These are phyloP conservation scores for Danio aesculapii DNA, from an alignment of 2,797 vertebrate species.

Conservation along the genomic window DNA sequence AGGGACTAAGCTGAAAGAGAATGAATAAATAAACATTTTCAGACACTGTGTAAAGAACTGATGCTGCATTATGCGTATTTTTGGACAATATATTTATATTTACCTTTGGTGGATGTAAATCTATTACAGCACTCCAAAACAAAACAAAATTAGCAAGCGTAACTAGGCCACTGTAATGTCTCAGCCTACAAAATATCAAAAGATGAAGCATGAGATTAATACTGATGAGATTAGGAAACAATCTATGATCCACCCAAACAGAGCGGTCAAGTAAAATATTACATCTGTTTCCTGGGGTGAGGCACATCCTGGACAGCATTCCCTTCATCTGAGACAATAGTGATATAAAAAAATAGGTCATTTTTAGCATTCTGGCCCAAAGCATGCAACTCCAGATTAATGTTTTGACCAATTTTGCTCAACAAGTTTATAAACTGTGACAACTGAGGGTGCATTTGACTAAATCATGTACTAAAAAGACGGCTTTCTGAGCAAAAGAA, in stretches of 20 bases:
- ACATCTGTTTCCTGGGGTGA: background rate
- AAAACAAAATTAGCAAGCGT: too few relatives aligned
- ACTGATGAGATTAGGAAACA: background rate
- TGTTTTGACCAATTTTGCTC: background rate
- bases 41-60: too few relatives aligned
- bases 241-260: background rate
- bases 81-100: too few relatives aligned
- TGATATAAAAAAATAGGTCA: background rate
- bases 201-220: background rate
- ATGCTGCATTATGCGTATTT: too few relatives aligned
- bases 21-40: too few relatives aligned
- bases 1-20: too few relatives aligned
- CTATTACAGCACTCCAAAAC: too few relatives aligned
- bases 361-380: background rate
- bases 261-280: background rate
- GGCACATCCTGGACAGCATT: background rate
- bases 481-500: too few relatives aligned
- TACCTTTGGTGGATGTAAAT: too few relatives aligned
- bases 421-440: background rate
- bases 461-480: too few relatives aligned
- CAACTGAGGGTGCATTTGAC: too few relatives aligned
- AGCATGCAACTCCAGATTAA: background rate
- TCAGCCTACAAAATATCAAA: background rate
- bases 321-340: background rate
- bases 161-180: too few relatives aligned